Conservation (phyloP, 2,888 invertebrate genomes). For the Hecatera dysodea region DNA sequence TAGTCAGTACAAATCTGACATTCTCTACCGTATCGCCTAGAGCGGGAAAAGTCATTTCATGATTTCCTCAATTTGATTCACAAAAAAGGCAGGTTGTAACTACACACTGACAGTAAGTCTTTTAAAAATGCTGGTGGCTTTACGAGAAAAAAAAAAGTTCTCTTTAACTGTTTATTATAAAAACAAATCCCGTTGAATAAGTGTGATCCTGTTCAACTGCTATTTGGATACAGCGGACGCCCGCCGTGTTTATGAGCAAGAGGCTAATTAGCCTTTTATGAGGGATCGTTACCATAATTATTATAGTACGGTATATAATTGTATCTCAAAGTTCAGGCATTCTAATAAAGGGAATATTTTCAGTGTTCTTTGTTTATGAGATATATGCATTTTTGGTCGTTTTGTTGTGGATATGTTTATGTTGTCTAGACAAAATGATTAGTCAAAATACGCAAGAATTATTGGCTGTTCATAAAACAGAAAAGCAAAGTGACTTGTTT, state of each 20-base stretch:
- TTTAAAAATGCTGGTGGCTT: too few relatives aligned
- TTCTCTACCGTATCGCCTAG: too few relatives aligned
- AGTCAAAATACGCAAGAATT: neutral
- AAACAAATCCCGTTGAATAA: neutral
- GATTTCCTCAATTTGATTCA: too few relatives aligned
- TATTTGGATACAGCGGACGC: slow-evolving; percentile 16
- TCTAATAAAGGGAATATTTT: neutral
- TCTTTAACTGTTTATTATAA: neutral
- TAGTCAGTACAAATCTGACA: too few relatives aligned
- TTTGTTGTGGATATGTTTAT: neutral
- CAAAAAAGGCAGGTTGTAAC: too few relatives aligned
- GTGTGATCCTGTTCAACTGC: slow-evolving; percentile 4
- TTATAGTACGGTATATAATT: neutral
- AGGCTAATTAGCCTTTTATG: slow-evolving; percentile 35
- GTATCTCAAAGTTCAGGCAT: neutral
- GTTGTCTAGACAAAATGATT: neutral
- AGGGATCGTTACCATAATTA: slow-evolving; percentile 26
- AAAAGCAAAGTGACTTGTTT: neutral
- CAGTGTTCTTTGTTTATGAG: neutral
- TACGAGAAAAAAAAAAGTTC: too few relatives aligned
- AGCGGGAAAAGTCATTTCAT: too few relatives aligned
- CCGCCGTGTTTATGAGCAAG: slow-evolving; percentile 31
- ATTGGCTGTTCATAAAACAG: neutral
- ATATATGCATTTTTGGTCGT: neutral
- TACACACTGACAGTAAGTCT: too few relatives aligned